Base-by-base conservation (phyloP, 2,797 vertebrate genomes). In the Danio tinwini region DNA sequence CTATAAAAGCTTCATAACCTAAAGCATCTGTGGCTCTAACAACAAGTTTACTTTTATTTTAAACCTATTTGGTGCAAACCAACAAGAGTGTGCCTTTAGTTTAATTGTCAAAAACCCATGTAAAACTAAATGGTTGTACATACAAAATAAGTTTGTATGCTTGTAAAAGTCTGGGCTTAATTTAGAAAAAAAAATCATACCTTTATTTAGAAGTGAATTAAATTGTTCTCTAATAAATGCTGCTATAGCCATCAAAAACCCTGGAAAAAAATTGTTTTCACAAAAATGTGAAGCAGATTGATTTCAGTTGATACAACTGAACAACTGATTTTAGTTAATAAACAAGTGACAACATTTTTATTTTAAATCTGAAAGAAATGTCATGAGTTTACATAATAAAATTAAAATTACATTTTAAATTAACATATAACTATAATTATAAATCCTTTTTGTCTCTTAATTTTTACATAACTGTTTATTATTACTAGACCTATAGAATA, bases 1-100 rank as follows among this genome's bases (percentile, higher is more conserved):
- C 17, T 56, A 44, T 56, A 56, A 71, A n/a, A 56, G 7, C 50
- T 16, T 55, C 11, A 44, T 55, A 53, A 70, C 19, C 55, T 59
- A 59, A 59, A 59, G 56, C 56, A 58, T 19, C 10, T 50, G 5
- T 29, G 3, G 3, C 56, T 21, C 10, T 21, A 21, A 29, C 29
- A 1, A 29, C 29, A 29, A n/a, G 1, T 63, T 7, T 11, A 12
- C 3, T 42, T 19, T 1, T 7, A 45, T 45, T 17, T 17, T 42
- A 64, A 42, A 64, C n/a, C 2, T 6, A 12, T 63, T 62, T 40
- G 17, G 16, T 7, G 11, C 63, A 65, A 45, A 47, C 10, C 44
- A 19, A 45, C 40, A 7, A 45, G 19, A 13, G 10, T 45, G 63
- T 65, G 63, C 12, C 21, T 65, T 47, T 17, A 65, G 44, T 65